phyloP scores from a whole-genome alignment of 2,888 invertebrate genomes.

The Nemurella pictetii region DNA sequence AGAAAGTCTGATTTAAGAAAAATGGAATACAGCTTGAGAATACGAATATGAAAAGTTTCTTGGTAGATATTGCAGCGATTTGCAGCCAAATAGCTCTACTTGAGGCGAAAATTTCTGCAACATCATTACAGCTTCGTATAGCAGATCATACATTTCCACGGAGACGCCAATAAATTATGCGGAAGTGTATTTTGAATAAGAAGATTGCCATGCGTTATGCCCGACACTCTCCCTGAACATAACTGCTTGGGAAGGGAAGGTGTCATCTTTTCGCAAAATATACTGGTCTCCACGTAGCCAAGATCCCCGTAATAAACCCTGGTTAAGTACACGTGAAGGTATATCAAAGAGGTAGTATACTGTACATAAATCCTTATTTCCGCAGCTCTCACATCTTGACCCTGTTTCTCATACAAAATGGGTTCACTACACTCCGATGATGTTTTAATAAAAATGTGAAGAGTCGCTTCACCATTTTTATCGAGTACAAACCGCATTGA shows the following conservation, averaged over 20 bases:
- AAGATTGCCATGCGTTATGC: not conserved
- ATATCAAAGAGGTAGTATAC: constrained; percentile 3
- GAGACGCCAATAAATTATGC: not conserved
- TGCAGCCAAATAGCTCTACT: not conserved
- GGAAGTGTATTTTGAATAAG: not conserved
- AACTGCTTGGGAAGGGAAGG: not conserved
- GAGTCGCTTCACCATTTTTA: not conserved
- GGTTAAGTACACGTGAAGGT: constrained; percentile 6
- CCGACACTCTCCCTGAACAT: not conserved
- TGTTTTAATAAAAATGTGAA: constrained; percentile 13
- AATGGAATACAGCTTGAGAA: not conserved
- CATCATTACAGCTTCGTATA: not conserved
- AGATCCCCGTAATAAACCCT: constrained; percentile 14
- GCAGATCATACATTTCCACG: not conserved
- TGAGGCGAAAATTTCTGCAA: not conserved
- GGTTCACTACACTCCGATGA: not conserved
- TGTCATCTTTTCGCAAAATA: constrained; percentile 15
- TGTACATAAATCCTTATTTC: constrained; percentile 23
- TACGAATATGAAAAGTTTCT: too few relatives aligned
- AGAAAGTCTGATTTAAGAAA: too few relatives aligned
- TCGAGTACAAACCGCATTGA: not conserved
- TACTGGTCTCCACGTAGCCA: constrained; percentile 11
- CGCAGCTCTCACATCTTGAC: constrained; percentile 15
- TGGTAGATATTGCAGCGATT: not conserved
- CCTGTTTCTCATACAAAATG: constrained; percentile 7